Evolutionary conservation across 2,888 invertebrate species (phyloP).

Genomic region (Stenodera caucasica): DNA sequence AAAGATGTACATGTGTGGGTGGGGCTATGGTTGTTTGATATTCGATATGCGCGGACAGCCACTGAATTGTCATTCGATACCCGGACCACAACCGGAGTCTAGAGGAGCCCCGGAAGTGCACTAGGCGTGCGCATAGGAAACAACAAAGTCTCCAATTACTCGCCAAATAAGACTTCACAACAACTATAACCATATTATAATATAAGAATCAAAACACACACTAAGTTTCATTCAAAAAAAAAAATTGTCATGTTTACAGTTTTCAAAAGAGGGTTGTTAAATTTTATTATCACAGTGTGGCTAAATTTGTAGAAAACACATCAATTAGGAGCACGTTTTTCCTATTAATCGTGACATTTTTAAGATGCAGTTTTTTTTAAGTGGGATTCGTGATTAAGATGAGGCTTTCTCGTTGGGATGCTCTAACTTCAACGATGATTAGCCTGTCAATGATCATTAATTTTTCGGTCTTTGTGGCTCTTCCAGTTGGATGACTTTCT

Average conservation of each 20-base stretch:
- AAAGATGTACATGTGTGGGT: slow-evolving; percentile 14
- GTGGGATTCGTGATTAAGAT: neutral
- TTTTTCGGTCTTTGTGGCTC: slow-evolving; percentile 40
- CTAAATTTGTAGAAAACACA: neutral
- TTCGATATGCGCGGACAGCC: slow-evolving; percentile 30
- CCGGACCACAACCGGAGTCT: slow-evolving; percentile 28
- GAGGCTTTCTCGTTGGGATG: neutral
- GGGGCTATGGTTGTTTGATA: slow-evolving; percentile 17
- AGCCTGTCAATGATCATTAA: slow-evolving; percentile 49
- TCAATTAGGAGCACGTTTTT: neutral
- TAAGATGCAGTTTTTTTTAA: neutral
- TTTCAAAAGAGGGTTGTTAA: neutral
- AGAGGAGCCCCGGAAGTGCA: slow-evolving; percentile 35
- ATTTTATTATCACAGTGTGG: neutral
- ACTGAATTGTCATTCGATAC: slow-evolving; percentile 27
- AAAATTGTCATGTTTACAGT: neutral
- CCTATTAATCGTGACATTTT: slow-evolving; percentile 3
- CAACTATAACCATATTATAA: neutral
- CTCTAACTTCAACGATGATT: slow-evolving; percentile 35
- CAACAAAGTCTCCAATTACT: slow-evolving; percentile 29
- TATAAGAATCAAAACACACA: neutral
- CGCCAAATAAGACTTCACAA: slow-evolving; percentile 26
- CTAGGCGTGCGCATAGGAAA: slow-evolving; percentile 33
- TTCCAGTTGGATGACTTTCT: slow-evolving; percentile 42
- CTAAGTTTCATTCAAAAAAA: neutral